Base-by-base conservation (phyloP, 2,888 invertebrate species). In the Urechis unicinctus region DNA sequence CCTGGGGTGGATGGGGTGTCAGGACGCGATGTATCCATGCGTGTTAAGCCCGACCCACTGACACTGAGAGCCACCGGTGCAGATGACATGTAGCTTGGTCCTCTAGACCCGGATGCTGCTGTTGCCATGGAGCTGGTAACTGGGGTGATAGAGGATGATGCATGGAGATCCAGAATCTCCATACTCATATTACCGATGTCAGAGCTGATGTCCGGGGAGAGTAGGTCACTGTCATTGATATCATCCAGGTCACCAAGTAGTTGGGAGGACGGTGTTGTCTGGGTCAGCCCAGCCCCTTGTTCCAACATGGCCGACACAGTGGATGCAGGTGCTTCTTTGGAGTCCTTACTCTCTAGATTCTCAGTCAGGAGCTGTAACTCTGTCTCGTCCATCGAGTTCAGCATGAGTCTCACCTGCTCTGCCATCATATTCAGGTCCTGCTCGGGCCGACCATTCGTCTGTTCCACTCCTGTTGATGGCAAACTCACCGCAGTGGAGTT, bases 211-310 rank as follows among this genome's bases (percentile, higher is more conserved):
- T 63, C 61, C 2, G 60, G 52, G 24, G 42, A 30, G 24, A 62
- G 44, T 28, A 64, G 49, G 53, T 64, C 64, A 36, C 53, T 59
- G 51, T 64, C 64, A 31, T 58, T 61, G 36, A 64, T 64, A 28
- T 63, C 62, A 52, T 64, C 64, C 17, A 64, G 53, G 48, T 63
- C 63, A 36, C 36, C 36, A 13, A 36, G 36, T 17, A 36, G 36
- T 17, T 9, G 36, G 36, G 36, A 17, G 36, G 9, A 13, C 36
- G 36, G 21, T 29, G 29, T n/a, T n/a, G n/a, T 29, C 13, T 29
- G 25, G 48, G 48, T 36, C 17, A 6, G 4, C 31, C n/a, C 24
- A 4, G 13, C 21, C 4, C 36, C 21, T 6, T 30, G 31, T 21
- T 6, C 25, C 13, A 17, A 6, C 45, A 45, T 21, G 17, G 45